phyloP scores from a whole-genome alignment of 2,888 invertebrate species.

The Gibbula magus region DNA sequence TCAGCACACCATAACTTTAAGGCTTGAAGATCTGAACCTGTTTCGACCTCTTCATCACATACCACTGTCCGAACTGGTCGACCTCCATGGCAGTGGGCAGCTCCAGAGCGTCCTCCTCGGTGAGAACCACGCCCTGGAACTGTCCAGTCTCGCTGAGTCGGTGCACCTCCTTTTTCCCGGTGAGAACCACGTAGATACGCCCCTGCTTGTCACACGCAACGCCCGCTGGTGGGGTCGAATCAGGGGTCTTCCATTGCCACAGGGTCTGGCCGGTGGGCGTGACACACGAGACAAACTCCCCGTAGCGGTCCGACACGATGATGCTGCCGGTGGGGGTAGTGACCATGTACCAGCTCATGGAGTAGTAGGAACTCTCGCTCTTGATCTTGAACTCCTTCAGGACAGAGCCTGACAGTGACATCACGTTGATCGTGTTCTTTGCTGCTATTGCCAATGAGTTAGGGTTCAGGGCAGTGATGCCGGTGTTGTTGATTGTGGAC shows the following conservation, averaged over 20 bases:
- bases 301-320: background rate
- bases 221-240: background rate
- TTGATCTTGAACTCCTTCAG: background rate
- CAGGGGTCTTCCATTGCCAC: background rate
- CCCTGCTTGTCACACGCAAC: background rate
- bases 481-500: background rate
- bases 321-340: background rate
- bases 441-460: background rate
- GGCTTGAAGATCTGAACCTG: background rate
- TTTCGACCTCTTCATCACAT: background rate
- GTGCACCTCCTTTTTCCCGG: background rate
- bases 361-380: background rate
- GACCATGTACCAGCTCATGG: constrained; percentile 8
- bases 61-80: background rate
- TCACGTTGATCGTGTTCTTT: background rate
- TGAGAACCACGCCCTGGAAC: background rate
- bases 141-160: background rate
- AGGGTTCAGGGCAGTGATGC: background rate
- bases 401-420: background rate
- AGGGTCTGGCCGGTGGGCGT: background rate
- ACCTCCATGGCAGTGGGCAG: background rate
- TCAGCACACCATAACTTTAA: too few relatives aligned
- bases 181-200: background rate
- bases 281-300: background rate
- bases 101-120: background rate